Percentiles rank a stretch among this genome's conserved stretches.
Evolutionary conservation across 2,888 invertebrate genomes (phyloP).

Genomic region (Hecatera dysodea): DNA sequence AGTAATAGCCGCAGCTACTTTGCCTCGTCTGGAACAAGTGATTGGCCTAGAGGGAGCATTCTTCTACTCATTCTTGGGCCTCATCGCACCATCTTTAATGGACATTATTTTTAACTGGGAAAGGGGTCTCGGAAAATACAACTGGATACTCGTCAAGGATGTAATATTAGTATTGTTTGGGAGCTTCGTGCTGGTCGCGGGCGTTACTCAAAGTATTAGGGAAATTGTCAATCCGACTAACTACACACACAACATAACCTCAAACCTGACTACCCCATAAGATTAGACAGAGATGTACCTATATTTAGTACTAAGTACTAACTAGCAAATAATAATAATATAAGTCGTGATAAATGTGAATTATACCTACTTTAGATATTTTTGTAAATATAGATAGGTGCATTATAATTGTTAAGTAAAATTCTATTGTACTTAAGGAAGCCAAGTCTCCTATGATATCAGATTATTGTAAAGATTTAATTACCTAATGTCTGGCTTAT

Average conservation of each 20-base stretch:
- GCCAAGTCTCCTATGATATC: conserved; percentile 24
- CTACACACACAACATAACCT: background rate
- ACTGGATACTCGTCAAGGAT: conserved; percentile 94
- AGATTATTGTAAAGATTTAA: conserved; percentile 10
- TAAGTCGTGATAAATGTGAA: conserved; percentile 48
- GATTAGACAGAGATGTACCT: background rate
- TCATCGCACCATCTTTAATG: conserved; percentile 93
- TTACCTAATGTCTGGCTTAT: conserved; percentile 2
- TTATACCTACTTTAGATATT: conserved; percentile 42
- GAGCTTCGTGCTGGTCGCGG: conserved; percentile 92
- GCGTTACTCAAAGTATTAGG: conserved; percentile 89
- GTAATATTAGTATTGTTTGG: conserved; percentile 91
- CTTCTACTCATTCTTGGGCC: conserved; percentile 94
- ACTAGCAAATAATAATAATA: conserved; percentile 22
- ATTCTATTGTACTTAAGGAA: conserved; percentile 48
- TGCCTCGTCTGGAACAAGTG: conserved; percentile 86
- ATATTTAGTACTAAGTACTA: conserved; percentile 44
- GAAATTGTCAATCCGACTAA: conserved; percentile 76
- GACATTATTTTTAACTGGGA: conserved; percentile 94
- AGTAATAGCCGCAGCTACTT: conserved; percentile 85
- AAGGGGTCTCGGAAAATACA: conserved; percentile 91
- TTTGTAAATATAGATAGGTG: conserved; percentile 62
- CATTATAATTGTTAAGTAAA: conserved; percentile 42
- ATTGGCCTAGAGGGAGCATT: conserved; percentile 90
- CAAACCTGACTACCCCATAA: background rate